A percentile compares a stretch with the other conserved stretches of the same genome.
phyloP scores from a whole-genome alignment of 2,888 invertebrate genomes.

The Mesorhabditis spiculigera region DNA sequence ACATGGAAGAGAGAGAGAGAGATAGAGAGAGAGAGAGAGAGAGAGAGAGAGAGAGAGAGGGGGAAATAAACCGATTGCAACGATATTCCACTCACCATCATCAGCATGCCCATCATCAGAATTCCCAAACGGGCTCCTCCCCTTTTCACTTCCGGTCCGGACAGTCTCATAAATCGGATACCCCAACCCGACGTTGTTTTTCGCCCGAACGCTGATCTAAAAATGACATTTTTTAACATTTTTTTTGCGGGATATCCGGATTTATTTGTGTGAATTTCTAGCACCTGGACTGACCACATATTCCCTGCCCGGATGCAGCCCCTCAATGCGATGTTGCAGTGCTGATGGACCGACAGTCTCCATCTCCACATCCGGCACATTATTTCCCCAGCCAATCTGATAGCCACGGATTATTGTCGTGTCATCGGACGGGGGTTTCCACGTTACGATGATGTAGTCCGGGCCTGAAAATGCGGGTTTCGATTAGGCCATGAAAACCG shows the following conservation, averaged over 20 bases:
- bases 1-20: no score
- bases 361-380: slow-evolving; percentile 83
- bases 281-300: no score
- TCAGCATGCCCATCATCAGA: no score
- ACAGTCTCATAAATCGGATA: slow-evolving; percentile 86
- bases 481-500: no score
- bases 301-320: slow-evolving; percentile 62
- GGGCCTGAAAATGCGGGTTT: slow-evolving; percentile 65
- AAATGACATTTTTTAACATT: no score
- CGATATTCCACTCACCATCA: no score
- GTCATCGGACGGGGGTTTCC: slow-evolving; percentile 78
- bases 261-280: no score
- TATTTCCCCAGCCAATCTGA: slow-evolving; percentile 88
- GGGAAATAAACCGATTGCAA: no score
- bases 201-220: slow-evolving; percentile 77
- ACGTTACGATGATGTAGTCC: slow-evolving; percentile 82
- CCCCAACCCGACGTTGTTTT: slow-evolving; percentile 84
- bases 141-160: slow-evolving; percentile 17
- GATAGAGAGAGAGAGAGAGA: no score
- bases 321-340: slow-evolving; percentile 76
- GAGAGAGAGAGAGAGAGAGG: no score
- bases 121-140: slow-evolving; percentile 1
- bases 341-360: slow-evolving; percentile 77
- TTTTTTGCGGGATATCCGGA: no score
- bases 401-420: slow-evolving; percentile 60